Percentiles rank a stretch among this genome's conserved stretches.
These are phyloP conservation scores for Eudyptes chrysolophus DNA, from an alignment of 2,113 vertebrate genomes.

Conservation along the genomic window DNA sequence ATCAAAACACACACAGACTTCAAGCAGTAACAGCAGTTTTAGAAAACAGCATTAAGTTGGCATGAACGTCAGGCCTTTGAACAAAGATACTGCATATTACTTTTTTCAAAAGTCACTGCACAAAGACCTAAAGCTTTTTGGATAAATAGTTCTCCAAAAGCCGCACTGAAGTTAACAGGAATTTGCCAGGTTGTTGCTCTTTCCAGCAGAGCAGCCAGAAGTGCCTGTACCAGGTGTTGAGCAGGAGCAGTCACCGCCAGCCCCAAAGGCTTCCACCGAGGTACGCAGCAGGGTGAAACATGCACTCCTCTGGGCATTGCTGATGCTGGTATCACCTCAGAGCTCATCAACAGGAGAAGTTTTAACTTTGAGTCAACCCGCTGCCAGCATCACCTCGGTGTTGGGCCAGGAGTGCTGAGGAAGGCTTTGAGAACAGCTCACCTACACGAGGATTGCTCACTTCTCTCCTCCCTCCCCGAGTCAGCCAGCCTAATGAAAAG, in stretches of 20 bases:
- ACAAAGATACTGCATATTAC: background rate
- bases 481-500: background rate
- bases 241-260: background rate
- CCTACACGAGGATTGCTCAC: background rate
- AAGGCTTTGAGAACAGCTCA: background rate
- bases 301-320: rapidly evolving
- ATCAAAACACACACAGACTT: background rate
- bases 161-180: background rate
- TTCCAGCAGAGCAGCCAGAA: background rate
- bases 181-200: background rate
- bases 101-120: background rate
- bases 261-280: background rate
- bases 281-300: rapidly evolving
- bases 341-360: background rate
- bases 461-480: background rate
- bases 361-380: background rate
- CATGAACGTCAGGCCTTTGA: background rate
- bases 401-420: rapidly evolving
- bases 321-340: background rate
- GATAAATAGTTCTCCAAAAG: background rate
- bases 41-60: background rate
- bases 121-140: background rate
- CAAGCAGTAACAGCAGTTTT: background rate
- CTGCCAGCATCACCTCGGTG: background rate
- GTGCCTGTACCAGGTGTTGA: background rate